These are phyloP conservation scores for Callospermophilus lateralis DNA, from an alignment of 2,113 vertebrate species.

Conservation along the genomic window DNA sequence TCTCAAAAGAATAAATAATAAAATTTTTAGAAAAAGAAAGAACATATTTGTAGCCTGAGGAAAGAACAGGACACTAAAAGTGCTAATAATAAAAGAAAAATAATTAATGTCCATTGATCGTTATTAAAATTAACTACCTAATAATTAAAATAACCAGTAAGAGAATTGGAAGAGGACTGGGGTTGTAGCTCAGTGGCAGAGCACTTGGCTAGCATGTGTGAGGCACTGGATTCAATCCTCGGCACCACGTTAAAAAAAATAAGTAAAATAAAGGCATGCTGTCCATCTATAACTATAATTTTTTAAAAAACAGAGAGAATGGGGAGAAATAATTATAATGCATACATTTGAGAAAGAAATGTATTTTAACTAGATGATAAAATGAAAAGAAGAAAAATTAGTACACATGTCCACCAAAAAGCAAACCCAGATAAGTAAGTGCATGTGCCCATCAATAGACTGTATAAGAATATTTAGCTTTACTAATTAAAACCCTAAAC, in stretches of 20 bases:
- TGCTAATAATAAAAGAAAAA: neutral
- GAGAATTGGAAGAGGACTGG: neutral
- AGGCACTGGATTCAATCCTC: too few species aligned
- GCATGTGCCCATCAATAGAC: rapidly evolving
- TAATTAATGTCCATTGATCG: neutral
- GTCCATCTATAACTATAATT: too few species aligned
- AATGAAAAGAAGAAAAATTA: neutral
- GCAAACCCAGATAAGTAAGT: neutral
- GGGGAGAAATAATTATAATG: neutral
- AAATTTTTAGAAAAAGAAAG: neutral
- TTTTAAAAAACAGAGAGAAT: too few species aligned
- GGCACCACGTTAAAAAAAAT: too few species aligned
- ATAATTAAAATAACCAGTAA: neutral
- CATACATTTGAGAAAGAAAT: neutral
- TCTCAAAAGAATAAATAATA: neutral
- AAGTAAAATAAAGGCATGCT: too few species aligned
- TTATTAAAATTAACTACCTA: neutral
- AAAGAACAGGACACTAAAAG: neutral
- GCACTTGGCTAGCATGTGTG: too few species aligned
- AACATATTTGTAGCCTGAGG: neutral
- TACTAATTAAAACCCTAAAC: neutral
- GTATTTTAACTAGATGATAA: neutral
- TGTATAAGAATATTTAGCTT: neutral
- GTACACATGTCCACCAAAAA: neutral
- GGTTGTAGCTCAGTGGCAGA: too few species aligned